phyloP scores from a whole-genome alignment of 2,113 vertebrate species.

The Corythaeola cristata region DNA sequence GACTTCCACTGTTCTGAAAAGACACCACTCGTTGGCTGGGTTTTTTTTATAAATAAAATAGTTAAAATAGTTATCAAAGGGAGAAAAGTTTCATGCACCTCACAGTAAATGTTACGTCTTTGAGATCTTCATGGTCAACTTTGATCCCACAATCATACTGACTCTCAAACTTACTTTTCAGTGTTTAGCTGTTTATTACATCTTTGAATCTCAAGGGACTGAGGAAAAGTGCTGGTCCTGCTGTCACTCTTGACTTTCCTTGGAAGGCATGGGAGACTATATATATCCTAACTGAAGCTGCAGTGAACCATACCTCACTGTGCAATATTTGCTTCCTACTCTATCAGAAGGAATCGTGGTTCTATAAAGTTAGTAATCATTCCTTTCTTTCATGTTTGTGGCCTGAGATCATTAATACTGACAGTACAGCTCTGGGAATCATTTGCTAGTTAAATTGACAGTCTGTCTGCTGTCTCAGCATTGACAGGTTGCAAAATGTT shows the following conservation, averaged over 20 bases:
- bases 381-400: not conserved
- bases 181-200: not conserved
- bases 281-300: not conserved
- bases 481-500: constrained; percentile 22
- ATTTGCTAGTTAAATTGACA: not conserved
- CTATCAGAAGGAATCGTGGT: not conserved
- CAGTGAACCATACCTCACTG: not conserved
- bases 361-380: not conserved
- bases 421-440: not conserved
- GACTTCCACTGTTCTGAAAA: not conserved
- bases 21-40: not conserved
- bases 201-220: not conserved
- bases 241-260: not conserved
- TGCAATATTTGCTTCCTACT: not conserved
- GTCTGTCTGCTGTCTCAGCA: not conserved
- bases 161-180: not conserved
- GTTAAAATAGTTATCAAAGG: not conserved
- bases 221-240: not conserved
- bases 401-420: constrained; percentile 26
- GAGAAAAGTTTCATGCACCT: not conserved
- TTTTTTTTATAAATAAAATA: not conserved
- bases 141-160: not conserved
- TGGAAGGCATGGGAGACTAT: rapidly evolving
- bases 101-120: not conserved
- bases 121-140: not conserved